A percentile compares a stretch with the other conserved stretches of the same genome.
phyloP scores from a whole-genome alignment of 2,888 invertebrate genomes.

The Tyria jacobaeae region DNA sequence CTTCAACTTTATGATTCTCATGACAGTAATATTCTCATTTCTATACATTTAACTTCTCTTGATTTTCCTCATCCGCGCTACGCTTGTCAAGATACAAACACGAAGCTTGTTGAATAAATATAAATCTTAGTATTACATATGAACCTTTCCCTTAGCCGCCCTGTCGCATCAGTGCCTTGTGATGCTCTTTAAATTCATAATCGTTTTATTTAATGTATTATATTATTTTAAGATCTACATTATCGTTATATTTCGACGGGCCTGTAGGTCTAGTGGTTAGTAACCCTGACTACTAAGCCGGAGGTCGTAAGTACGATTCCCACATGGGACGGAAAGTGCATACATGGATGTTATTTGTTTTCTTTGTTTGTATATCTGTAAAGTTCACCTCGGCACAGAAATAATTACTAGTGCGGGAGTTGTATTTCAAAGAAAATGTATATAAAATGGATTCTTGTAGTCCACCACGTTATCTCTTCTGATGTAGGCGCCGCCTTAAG shows the following conservation, averaged over 20 bases:
- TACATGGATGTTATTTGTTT: too few species aligned
- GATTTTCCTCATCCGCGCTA: constrained; percentile 7
- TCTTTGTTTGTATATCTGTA: too few species aligned
- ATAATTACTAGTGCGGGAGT: too few species aligned
- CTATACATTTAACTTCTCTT: constrained; percentile 22
- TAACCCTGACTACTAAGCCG: too few species aligned
- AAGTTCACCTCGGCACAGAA: too few species aligned
- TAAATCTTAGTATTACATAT: constrained; percentile 22
- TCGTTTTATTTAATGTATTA: background rate
- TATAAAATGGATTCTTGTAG: too few species aligned
- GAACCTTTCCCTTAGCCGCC: background rate
- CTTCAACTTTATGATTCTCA: constrained; percentile 3
- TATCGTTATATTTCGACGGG: background rate
- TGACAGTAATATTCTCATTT: constrained; percentile 39
- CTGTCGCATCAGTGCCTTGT: background rate
- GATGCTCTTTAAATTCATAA: background rate
- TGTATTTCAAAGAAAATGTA: too few species aligned
- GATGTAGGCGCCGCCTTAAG: too few species aligned
- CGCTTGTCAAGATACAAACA: constrained; percentile 7
- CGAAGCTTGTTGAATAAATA: constrained; percentile 37
- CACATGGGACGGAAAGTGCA: too few species aligned
- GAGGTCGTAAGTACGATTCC: too few species aligned
- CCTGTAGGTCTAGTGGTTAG: too few species aligned
- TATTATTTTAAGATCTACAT: background rate
- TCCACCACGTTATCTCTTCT: too few species aligned